Conservation (phyloP, 2,797 vertebrate genomes). For the Tauraco hartlaubi region DNA sequence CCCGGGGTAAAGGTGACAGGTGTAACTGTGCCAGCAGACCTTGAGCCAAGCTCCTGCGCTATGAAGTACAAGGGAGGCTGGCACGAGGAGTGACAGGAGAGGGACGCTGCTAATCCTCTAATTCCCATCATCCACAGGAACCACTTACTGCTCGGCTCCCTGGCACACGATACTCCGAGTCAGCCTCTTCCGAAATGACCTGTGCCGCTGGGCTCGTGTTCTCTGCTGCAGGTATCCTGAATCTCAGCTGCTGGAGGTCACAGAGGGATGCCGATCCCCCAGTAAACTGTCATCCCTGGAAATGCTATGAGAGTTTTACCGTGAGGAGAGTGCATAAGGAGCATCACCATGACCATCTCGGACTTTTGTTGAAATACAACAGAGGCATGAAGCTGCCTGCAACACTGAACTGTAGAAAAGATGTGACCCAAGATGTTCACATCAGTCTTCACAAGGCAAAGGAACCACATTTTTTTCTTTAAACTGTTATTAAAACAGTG, state of each 20-base stretch:
- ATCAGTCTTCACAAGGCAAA: background rate
- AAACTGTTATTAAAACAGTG: background rate
- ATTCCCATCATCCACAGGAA: background rate
- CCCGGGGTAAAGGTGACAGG: background rate
- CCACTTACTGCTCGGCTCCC: background rate
- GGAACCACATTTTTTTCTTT: background rate
- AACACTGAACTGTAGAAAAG: background rate
- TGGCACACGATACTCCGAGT: rapidly evolving
- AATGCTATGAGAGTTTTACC: rapidly evolving
- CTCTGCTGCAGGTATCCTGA: background rate
- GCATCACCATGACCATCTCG: background rate
- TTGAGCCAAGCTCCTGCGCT: background rate
- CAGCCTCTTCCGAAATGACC: background rate
- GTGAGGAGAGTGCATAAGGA: rapidly evolving
- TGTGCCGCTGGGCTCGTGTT: rapidly evolving
- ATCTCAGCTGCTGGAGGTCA: background rate
- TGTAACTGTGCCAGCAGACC: background rate
- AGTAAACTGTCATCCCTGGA: background rate
- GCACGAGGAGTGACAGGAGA: background rate
- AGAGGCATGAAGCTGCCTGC: background rate
- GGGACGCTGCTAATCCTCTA: rapidly evolving
- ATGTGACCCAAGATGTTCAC: background rate
- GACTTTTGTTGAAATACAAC: background rate
- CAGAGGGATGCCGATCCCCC: too few relatives aligned
- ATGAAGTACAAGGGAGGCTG: too few relatives aligned